Evolutionary conservation across 2,797 vertebrate genomes (phyloP), one percentile per base, ranked within the genome.

Genomic region (Hyperoplus lanceolatus): DNA sequence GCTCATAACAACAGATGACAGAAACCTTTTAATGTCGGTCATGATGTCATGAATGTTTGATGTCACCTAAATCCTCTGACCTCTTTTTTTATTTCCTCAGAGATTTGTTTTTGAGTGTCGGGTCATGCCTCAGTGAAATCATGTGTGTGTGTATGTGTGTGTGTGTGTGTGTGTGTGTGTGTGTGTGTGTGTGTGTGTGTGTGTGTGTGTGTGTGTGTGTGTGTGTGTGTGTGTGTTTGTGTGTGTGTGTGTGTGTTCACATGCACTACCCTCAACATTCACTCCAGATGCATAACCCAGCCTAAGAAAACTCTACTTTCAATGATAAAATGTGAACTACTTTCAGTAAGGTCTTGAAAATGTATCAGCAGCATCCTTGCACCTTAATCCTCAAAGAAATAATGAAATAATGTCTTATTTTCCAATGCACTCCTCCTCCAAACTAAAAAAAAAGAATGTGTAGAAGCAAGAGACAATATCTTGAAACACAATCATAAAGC

Each of bases 11-110:
- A 55, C 80, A 64, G 8, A 50, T 29, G 18, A 62, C 36, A 18
- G 58, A 45, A 61, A 68, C 16, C 75, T 84, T 53, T 51, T 53
- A 67, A 79, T 79, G 70, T 88, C 57, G 53, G 82, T 82, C 77
- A 87, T 86, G 85, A 89, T 79, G 87, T 87, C 88, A 93, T 93
- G 46, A 92, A 93, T 90, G 82, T 94, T 94, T 94, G 87, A 94
- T 92, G 88, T 80, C 84, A 85, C 82, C 82, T 89, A 78, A 90
- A 84, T 92, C 88, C 86, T 87, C 82, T 95, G 93, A 94, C 93
- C 94, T 94, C 83, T 78, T 79, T 92, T 56, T 80, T 87, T 72
- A 90, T 84, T 80, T 90, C 92, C 83, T 77, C 58, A 73, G 88
- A 90, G 91, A 93, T 89, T 84, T 91, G 81, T 72, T 82, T 21